Base-by-base conservation (phyloP, 2,797 vertebrate species). In the Acomys russatus region DNA sequence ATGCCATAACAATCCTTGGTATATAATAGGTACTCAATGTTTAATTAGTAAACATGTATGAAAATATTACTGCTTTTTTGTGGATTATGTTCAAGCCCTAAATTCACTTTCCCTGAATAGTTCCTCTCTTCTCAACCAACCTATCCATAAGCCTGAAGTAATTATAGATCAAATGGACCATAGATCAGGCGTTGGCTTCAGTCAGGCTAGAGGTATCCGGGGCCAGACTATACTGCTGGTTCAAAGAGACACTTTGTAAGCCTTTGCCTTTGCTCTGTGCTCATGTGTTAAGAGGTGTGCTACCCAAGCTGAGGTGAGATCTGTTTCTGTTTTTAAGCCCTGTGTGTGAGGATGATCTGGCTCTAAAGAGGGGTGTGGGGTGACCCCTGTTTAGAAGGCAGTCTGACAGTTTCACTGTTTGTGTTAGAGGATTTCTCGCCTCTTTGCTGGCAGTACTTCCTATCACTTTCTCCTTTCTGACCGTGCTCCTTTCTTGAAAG, bases 71-170 rank as follows among this genome's bases (percentile, higher is more conserved):
- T 84, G 12, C 20, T 22, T 84, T 94, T 56, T 86, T 4, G 56
- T 66, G 30, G 77, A 80, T 66, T 86, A 49, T 17, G 6, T 70
- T 66, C 54, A 61, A 88, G 30, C 17, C 78, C 33, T 4, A 82
- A 90, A 97, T 59, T 89, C 28, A 89, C 38, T 89, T 90, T 91
- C 9, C 25, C 76, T 66, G 7, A 64, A 64, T 89, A 44, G 51
- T 61, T 88, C 3, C 15, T 68, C 18, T 92, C 80, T 79, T 83
- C n/a, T 49, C 51, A 51, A 33, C 35, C 25, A 91, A 35, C 28
- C 59, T 83, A 14, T 87, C 64, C 23, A 56, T 66, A n/a, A 78
- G 76, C 35, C 44, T 95, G 73, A 79, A 8, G 11, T 66, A 80
- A 25, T 51, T 89, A 73, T 1, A 74, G 59, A 49, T 89, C 25